Base-by-base conservation (phyloP, 2,113 vertebrate species). In the Macroglossus sobrinus region DNA sequence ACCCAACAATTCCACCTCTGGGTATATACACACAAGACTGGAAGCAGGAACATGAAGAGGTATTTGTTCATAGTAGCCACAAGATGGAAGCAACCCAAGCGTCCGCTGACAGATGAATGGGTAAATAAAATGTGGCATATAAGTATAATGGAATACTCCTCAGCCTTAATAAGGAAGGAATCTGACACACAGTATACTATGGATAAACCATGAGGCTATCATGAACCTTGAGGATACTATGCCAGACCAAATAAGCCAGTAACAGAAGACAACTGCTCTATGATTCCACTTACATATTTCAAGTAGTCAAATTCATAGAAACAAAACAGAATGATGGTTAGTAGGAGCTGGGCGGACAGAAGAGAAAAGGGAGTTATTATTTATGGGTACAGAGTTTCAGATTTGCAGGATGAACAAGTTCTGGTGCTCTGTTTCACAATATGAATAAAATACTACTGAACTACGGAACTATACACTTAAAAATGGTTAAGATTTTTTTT, bases 381-480 rank as follows among this genome's bases (percentile, higher is more conserved):
- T 84, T 38, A 50, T 43, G n/a, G 16, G 28, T 40, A 85, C 0
- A 86, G 15, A 68, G 55, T 69, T 95, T 71, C 55, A 89, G 50
- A 78, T 93, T 64, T 79, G 9, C 24, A 90, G 75, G 35, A 92
- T 91, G 61, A 84, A 87, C 88, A 75, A 63, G 30, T 90, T 90
- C n/a, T 75, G 28, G 9, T 78, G 24, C 91, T 82, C 35, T 86
- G 19, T 87, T 90, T 93, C 21, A 33, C 69, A 75, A 82, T 71
- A 28, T 89, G n/a, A 78, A 80, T 89, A 84, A 8, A 79, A 90
- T 33, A 85, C 50, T 50, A 30, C 59, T 30, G 5, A 63, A 63
- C 16, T 63, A 57, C 38, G 76, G 35, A 79, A 74, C 18, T 43
- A 4, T 35, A 93, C 2, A 55, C 33, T 81, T 93, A 84, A 71